Conservation (phyloP, 2,797 vertebrate species). For the Tachyglossus aculeatus region DNA sequence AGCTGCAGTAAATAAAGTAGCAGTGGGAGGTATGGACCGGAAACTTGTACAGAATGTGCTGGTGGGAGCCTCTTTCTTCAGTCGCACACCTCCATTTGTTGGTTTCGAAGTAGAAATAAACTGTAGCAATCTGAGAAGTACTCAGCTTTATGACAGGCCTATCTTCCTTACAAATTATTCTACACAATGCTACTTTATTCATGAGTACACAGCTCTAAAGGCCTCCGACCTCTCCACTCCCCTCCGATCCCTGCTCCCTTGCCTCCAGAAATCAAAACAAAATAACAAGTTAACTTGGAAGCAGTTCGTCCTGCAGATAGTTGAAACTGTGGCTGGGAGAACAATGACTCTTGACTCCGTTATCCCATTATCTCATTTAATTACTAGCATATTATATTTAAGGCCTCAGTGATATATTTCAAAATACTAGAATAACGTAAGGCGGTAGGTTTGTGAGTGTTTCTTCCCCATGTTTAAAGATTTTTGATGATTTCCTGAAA, state of each 20-base stretch:
- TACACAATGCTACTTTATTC: constrained; percentile 17
- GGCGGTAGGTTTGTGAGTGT: too few species aligned
- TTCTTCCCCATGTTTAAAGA: too few species aligned
- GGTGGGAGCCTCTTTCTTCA: constrained; percentile 42
- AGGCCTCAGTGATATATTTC: constrained; percentile 45
- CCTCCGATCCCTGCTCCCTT: not conserved
- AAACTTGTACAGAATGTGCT: constrained; percentile 49
- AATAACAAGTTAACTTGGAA: constrained; percentile 48
- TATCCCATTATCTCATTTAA: constrained; percentile 58
- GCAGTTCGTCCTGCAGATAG: constrained; percentile 39
- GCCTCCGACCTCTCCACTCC: constrained; percentile 5
- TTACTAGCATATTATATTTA: constrained; percentile 56
- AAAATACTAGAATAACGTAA: constrained; percentile 46
- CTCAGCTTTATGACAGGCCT: constrained; percentile 18
- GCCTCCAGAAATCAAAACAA: constrained; percentile 47
- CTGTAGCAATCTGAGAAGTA: constrained; percentile 24
- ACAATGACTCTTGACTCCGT: constrained; percentile 39
- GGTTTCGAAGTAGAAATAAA: not conserved
- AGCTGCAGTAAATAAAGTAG: constrained; percentile 82
- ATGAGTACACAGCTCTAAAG: constrained; percentile 26
- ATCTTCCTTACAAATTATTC: constrained; percentile 1
- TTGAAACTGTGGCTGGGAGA: constrained; percentile 23
- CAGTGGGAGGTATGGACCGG: constrained; percentile 71
- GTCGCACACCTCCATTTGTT: constrained; percentile 49
- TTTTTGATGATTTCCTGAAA: too few species aligned